A percentile compares a stretch with the other conserved stretches of the same genome.
These are phyloP conservation scores for Muraenolepis orangiensis DNA, from an alignment of 2,797 vertebrate genomes.

Conservation along the genomic window DNA sequence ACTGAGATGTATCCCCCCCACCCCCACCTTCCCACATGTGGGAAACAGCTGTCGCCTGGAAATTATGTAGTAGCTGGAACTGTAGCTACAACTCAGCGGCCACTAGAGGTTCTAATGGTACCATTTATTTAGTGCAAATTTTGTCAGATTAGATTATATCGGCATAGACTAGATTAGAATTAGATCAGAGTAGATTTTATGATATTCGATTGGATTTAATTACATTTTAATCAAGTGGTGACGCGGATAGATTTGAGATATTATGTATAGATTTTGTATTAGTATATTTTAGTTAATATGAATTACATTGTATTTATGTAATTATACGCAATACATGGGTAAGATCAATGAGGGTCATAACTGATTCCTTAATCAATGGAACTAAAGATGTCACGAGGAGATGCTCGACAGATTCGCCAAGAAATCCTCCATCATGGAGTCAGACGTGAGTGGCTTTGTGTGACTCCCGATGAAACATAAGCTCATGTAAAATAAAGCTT, in stretches of 20 bases:
- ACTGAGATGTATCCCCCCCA: constrained; percentile 89
- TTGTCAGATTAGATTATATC: too few relatives aligned
- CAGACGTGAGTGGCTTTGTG: constrained; percentile 80
- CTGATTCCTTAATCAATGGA: constrained; percentile 67
- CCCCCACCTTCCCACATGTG: not conserved
- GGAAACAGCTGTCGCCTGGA: too few relatives aligned
- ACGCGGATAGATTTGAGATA: too few relatives aligned
- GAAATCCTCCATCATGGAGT: constrained; percentile 85
- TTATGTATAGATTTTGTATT: too few relatives aligned
- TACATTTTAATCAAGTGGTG: too few relatives aligned
- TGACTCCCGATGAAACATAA: not conserved
- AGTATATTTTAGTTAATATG: too few relatives aligned
- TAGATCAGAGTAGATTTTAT: too few relatives aligned
- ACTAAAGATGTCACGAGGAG: constrained; percentile 89
- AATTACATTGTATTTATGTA: too few relatives aligned
- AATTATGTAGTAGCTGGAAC: not conserved
- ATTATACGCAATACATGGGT: too few relatives aligned
- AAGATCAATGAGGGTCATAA: too few relatives aligned
- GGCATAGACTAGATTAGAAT: too few relatives aligned
- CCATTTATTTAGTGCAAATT: not conserved
- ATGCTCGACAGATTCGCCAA: constrained; percentile 86
- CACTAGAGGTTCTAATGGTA: not conserved
- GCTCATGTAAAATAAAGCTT: not conserved
- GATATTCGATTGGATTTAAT: too few relatives aligned
- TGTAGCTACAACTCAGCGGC: not conserved